Evolutionary conservation across 2,113 vertebrate genomes (phyloP).

Genomic region (Dipodomys stephensi): DNA sequence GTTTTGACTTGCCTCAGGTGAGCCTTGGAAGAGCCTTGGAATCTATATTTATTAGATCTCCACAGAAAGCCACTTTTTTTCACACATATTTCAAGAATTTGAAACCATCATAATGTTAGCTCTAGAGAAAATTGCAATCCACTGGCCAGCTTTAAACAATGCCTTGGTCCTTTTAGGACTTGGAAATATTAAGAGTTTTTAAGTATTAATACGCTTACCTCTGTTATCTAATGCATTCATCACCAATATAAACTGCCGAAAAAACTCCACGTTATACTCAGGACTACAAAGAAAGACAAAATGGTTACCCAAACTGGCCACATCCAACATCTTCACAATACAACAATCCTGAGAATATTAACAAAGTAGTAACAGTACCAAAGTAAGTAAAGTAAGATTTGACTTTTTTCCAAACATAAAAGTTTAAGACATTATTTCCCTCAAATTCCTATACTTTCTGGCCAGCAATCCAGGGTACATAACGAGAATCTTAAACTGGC

Average conservation of each 20-base stretch:
- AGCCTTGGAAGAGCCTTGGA: neutral
- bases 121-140: slow-evolving; percentile 44
- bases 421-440: slow-evolving; percentile 35
- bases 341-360: slow-evolving; percentile 17
- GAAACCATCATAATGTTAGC: neutral
- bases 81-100: neutral
- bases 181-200: slow-evolving; percentile 26
- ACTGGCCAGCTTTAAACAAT: neutral
- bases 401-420: neutral
- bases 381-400: neutral
- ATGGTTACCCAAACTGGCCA: slow-evolving; percentile 48
- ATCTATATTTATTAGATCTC: neutral
- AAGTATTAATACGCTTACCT: slow-evolving; percentile 88
- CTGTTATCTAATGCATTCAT: slow-evolving; percentile 99
- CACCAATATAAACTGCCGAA: slow-evolving; percentile 95
- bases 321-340: neutral
- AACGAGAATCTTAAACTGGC: slow-evolving; percentile 42
- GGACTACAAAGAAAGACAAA: slow-evolving; percentile 89
- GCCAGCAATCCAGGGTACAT: slow-evolving; percentile 12
- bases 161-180: neutral
- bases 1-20: neutral
- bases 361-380: neutral
- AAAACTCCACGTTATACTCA: slow-evolving; percentile 99
- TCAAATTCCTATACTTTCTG: slow-evolving; percentile 51
- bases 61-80: neutral